phyloP scores from a whole-genome alignment of 2,113 vertebrate genomes.

The Arenaria interpres region DNA sequence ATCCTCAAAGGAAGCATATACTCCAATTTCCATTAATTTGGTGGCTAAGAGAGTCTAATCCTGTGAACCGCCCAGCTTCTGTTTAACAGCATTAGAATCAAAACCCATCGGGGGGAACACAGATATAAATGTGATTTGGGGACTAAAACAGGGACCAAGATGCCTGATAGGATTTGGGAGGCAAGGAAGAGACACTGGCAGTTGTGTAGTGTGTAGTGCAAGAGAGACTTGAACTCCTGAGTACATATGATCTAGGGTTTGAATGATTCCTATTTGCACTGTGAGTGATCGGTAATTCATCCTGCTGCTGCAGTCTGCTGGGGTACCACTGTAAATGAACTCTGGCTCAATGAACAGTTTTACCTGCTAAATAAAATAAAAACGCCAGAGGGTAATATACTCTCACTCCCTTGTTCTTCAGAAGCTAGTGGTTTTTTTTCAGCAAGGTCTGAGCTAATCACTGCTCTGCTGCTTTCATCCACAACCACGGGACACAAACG shows the following conservation, averaged over 20 bases:
- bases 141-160: background rate
- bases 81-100: constrained; percentile 5
- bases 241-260: background rate
- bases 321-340: constrained; percentile 38
- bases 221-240: background rate
- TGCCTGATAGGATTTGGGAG: background rate
- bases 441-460: constrained; percentile 51
- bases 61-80: background rate
- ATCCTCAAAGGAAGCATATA: background rate
- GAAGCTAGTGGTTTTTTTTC: background rate
- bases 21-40: background rate
- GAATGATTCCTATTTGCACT: constrained; percentile 17
- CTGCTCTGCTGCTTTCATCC: constrained; percentile 35
- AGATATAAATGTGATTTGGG: background rate
- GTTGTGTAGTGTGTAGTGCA: background rate
- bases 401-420: constrained; percentile 19
- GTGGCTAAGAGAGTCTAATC: background rate
- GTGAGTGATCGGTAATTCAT: constrained; percentile 34
- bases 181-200: background rate
- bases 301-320: constrained; percentile 21
- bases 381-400: constrained; percentile 51
- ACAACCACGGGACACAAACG: background rate
- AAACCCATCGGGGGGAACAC: background rate
- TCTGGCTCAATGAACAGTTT: constrained; percentile 35
- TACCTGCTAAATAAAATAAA: constrained; percentile 65